Base-by-base conservation (phyloP, 1,140 invertebrate genomes). In the Pachyrhynchus sulphureomaculatus region DNA sequence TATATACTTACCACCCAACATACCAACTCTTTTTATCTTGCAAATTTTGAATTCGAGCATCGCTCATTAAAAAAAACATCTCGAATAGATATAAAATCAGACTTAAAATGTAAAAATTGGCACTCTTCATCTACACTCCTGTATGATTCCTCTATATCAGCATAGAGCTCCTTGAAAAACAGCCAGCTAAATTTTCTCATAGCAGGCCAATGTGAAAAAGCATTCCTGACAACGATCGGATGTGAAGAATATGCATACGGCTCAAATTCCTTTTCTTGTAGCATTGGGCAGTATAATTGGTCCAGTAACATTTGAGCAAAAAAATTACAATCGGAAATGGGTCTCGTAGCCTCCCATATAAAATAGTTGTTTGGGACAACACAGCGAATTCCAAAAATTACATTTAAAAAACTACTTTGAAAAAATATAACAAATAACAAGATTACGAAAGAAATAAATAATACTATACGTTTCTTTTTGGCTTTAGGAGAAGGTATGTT, bases 81-180 rank as follows among this genome's bases (percentile, higher is more conserved):
- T 52, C 81, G 77, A 29, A 96, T 73, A 32, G 84, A 85, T 45
- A 84, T 83, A 68, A 96, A 88, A 73, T 93, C 85, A 13, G 92
- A 93, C 74, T 90, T 88, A 71, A 96, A 96, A 54, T 90, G 89
- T 59, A 95, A 85, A 77, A 96, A 96, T 73, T 95, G 92, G 71
- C 94, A 96, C 51, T 89, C 87, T 55, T 88, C 83, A 36, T 89
- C 83, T 33, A 87, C 75, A 65, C 83, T 86, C 61, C 83, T 83
- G 72, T 88, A 84, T 53, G 86, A 82, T 33, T 83, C 88, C 0
- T 80, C 79, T 37, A 83, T 83, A 37, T 76, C 75, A 24, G 84
- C 80, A 76, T 94, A 95, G 4, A 95, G 72, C 34, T 84, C 73
- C 72, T 87, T 87, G 55, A 95, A 92, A 75, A 86, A 90, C n/a